Evolutionary conservation across 2,113 vertebrate genomes (phyloP).

Genomic region (Xenotilapia longispinis): DNA sequence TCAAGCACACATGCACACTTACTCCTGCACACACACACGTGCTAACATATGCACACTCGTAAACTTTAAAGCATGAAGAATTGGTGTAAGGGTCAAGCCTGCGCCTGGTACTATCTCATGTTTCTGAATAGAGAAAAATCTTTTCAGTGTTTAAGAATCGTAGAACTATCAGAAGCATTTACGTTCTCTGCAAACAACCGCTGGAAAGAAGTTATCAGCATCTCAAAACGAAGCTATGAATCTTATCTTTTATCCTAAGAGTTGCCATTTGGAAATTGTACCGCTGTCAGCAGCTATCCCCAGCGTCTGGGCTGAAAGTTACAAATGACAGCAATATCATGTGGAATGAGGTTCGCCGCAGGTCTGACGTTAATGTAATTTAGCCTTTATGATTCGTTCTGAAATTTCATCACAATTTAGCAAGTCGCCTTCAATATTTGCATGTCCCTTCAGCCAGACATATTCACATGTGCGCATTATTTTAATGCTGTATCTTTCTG

Average conservation of each 20-base stretch:
- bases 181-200: not conserved
- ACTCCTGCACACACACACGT: not conserved
- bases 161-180: not conserved
- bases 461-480: not conserved
- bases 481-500: not conserved
- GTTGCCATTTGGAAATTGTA: conserved; percentile 1
- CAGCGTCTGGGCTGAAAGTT: not conserved
- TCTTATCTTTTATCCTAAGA: not conserved
- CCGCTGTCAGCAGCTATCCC: not conserved
- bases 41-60: conserved; percentile 43
- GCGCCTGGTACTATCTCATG: conserved; percentile 19
- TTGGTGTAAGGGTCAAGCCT: conserved; percentile 40
- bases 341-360: conserved; percentile 7
- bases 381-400: conserved; percentile 21
- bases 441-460: not conserved
- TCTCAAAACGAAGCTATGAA: not conserved
- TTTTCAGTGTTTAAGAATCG: conserved; percentile 11
- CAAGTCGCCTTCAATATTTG: conserved; percentile 25
- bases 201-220: not conserved
- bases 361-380: conserved; percentile 4
- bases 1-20: conserved; percentile 23
- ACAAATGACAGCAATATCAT: conserved; percentile 29
- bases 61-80: conserved; percentile 46
- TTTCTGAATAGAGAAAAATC: conserved; percentile 33
- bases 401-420: conserved; percentile 33